phyloP scores from a whole-genome alignment of 2,888 invertebrate species.

The Drosophila algonquin region DNA sequence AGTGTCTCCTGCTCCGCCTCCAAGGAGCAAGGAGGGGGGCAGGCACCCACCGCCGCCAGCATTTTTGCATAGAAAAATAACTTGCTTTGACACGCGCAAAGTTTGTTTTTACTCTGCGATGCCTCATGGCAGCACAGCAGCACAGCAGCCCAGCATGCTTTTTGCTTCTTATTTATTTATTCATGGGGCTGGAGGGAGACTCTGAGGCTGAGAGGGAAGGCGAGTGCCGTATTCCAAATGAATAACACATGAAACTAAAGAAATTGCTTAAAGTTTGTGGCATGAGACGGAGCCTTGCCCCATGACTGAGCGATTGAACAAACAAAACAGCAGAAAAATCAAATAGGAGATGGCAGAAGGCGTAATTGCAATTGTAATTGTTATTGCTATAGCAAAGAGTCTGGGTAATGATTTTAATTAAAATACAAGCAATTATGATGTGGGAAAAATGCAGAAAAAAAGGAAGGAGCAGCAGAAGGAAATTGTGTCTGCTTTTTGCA shows the following conservation, averaged over 20 bases:
- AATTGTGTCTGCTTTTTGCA: not conserved
- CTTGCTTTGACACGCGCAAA: conserved; percentile 54
- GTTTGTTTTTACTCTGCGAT: not conserved
- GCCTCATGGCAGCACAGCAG: not conserved
- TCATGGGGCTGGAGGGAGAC: not conserved
- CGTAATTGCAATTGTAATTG: conserved; percentile 1
- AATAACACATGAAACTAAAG: conserved; percentile 55
- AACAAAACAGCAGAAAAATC: not conserved
- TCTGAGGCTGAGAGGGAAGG: not conserved
- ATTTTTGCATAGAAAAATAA: conserved; percentile 59
- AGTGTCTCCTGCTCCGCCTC: not conserved
- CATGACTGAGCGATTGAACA: conserved; percentile 1
- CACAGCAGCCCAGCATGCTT: not conserved
- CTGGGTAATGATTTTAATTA: not conserved
- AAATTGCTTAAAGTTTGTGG: conserved; percentile 26
- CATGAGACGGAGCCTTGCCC: not conserved
- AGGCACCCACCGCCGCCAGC: conserved; percentile 9
- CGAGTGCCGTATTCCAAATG: conserved; percentile 18
- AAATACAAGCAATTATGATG: not conserved
- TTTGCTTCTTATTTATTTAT: conserved; percentile 9
- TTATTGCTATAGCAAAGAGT: not conserved
- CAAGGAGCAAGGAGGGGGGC: not conserved
- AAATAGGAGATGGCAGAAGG: not conserved
- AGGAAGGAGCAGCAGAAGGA: not conserved
- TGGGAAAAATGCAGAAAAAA: not conserved